phyloP scores from a whole-genome alignment of 2,113 vertebrate species.

The Onychostruthus taczanowskii region DNA sequence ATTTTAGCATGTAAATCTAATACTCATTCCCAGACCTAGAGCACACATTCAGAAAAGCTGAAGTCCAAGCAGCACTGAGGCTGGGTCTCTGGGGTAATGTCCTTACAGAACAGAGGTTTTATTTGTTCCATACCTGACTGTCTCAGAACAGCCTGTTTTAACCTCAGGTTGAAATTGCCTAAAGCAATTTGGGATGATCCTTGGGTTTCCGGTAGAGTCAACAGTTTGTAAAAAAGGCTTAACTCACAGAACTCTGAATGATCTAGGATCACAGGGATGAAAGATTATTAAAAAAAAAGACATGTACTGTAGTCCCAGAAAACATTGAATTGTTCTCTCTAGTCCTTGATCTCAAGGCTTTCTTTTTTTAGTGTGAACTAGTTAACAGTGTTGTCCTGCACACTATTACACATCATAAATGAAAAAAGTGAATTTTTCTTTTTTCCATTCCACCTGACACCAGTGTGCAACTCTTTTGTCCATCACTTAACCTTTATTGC shows the following conservation, averaged over 20 bases:
- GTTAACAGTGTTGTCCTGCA: not conserved
- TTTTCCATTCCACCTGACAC: not conserved
- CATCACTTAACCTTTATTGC: not conserved
- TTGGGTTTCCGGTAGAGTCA: not conserved
- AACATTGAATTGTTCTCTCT: not conserved
- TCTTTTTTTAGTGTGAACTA: not conserved
- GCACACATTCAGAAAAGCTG: not conserved
- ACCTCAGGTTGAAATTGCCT: not conserved
- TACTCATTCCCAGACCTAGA: not conserved
- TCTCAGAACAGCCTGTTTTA: not conserved
- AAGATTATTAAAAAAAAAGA: not conserved
- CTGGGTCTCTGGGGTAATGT: not conserved
- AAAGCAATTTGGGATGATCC: not conserved
- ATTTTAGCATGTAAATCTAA: not conserved
- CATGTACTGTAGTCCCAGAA: not conserved
- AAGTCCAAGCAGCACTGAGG: not conserved
- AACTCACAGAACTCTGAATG: not conserved
- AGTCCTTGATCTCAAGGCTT: not conserved
- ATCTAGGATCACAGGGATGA: not conserved
- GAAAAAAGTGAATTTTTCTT: not conserved
- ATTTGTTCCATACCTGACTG: not conserved
- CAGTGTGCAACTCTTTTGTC: not conserved
- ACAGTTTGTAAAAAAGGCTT: not conserved
- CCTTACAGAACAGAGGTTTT: not conserved
- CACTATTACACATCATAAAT: not conserved